These are phyloP conservation scores for Heterodera schachtii DNA, from an alignment of 1,140 invertebrate genomes.

Conservation along the genomic window DNA sequence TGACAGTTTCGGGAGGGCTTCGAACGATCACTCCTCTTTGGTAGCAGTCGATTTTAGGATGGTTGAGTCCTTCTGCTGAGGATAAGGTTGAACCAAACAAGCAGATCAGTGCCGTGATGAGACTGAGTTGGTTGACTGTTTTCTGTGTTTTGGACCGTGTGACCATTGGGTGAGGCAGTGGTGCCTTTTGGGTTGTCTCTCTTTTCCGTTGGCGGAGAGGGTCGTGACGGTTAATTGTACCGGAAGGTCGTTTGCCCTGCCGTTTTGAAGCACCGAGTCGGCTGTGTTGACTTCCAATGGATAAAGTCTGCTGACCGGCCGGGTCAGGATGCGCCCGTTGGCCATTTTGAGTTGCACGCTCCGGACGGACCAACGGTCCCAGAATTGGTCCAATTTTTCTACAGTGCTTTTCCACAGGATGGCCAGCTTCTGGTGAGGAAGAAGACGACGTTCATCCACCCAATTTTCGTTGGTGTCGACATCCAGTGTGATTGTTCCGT, in stretches of 20 bases:
- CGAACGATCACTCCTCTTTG: neutral
- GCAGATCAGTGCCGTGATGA: neutral
- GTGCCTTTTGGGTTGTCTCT: too few relatives aligned
- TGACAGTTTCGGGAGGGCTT: neutral
- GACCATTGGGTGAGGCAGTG: too few relatives aligned
- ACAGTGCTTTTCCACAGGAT: neutral
- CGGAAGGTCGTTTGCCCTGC: neutral
- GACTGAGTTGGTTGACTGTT: too few relatives aligned
- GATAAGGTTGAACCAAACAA: neutral
- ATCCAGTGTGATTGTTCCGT: neutral
- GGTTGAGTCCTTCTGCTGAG: neutral
- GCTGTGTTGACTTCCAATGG: neutral
- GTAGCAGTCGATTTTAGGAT: neutral
- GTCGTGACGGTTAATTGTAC: too few relatives aligned
- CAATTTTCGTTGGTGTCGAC: neutral
- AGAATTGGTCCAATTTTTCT: neutral
- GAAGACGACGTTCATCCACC: neutral
- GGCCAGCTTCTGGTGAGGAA: neutral
- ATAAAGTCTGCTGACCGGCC: neutral
- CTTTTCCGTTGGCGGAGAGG: too few relatives aligned
- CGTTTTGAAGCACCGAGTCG: too few relatives aligned
- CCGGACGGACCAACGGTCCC: neutral
- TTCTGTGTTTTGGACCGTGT: too few relatives aligned
- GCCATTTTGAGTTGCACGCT: neutral
- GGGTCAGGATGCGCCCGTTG: neutral